Evolutionary conservation across 1,140 invertebrate genomes (phyloP), one percentile per base, ranked within the genome.

Genomic region (Onthophagus taurus): DNA sequence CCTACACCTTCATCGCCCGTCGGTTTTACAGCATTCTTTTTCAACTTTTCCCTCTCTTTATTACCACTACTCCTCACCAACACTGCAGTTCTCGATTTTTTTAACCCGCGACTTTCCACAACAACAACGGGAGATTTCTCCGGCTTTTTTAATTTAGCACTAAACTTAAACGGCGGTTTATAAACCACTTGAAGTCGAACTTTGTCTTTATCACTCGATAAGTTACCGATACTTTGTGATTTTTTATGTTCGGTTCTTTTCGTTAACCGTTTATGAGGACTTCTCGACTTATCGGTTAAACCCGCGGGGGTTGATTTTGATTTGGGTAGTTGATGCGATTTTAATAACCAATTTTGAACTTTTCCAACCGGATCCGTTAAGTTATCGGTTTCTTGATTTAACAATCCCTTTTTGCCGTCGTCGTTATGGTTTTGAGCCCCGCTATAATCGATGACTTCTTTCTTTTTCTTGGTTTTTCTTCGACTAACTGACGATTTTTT

Each of bases 101-200:
- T 33, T 36, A 54, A 51, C 17, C 42, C 34, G 3, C 26, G 26
- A 24, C 48, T 50, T 6, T 44, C 38, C 12, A 50, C 47, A 2
- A 54, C 53, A 33, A 63, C 54, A 2, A 65, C 65, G 42, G 66
- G 66, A 19, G 66, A 69, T 47, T 78, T 78, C 6, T 78, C 75
- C 4, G 74, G 77, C 57, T 84, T 84, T 23, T 78, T 78, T 31
- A 89, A 70, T 55, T 84, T 84, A 14, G 88, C 72, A 60, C 80
- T 86, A 60, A 88, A 87, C 51, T 83, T 83, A 59, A 89, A 89
- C 1, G 85, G 85, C 19, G 85, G 84, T 55, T 86, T 87, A 59
- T 87, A 89, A 4, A 88, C 81, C 2, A 89, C 84, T 60, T 89
- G 85, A 7, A 89, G 62, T 36, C 83, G 76, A 0, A 81, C 76